Percentiles rank a stretch among this genome's conserved stretches.
Evolutionary conservation across 35 echinoderm and acorn worm genomes (phyloP).

Genomic region (Chiridota heheva): DNA sequence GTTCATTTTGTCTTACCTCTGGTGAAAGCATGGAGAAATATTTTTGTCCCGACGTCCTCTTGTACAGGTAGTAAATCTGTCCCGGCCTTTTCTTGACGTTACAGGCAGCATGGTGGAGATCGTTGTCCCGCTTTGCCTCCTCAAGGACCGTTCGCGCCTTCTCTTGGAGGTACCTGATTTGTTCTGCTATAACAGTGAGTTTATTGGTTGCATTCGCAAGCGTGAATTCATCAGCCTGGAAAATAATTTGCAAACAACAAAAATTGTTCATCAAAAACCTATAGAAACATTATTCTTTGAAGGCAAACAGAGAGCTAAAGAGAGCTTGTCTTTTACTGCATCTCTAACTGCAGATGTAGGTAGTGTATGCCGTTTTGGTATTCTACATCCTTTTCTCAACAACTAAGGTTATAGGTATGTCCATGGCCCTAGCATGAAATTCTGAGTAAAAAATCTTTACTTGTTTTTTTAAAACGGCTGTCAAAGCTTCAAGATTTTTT

Average conservation of each 20-base stretch:
- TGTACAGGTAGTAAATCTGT: conserved; percentile 82
- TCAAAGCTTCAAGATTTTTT: too few relatives aligned
- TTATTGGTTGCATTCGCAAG: conserved; percentile 77
- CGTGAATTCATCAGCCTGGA: conserved; percentile 97
- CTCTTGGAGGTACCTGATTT: conserved; percentile 86
- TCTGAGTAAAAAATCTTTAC: not conserved
- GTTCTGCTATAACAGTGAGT: conserved; percentile 90
- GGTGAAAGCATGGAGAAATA: conserved; percentile 95
- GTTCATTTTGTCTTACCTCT: conserved; percentile 46
- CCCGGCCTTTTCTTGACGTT: conserved; percentile 97
- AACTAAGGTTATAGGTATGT: not conserved
- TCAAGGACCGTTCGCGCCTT: conserved; percentile 77
- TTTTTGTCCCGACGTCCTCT: conserved; percentile 71
- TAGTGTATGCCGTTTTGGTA: not conserved
- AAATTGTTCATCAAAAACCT: not conserved
- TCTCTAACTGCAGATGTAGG: too few relatives aligned
- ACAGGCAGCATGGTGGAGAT: conserved; percentile 85
- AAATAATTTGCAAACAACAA: not conserved
- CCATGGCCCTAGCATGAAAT: not conserved
- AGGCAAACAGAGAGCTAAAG: not conserved
- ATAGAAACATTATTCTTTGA: not conserved
- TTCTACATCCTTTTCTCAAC: too few relatives aligned
- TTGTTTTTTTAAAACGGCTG: too few relatives aligned
- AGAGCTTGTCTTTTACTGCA: not conserved
- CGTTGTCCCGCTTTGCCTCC: conserved; percentile 91